Evolutionary conservation across 2,113 vertebrate species (phyloP), one percentile per base, ranked within the genome.

Genomic region (Gulo gulo): DNA sequence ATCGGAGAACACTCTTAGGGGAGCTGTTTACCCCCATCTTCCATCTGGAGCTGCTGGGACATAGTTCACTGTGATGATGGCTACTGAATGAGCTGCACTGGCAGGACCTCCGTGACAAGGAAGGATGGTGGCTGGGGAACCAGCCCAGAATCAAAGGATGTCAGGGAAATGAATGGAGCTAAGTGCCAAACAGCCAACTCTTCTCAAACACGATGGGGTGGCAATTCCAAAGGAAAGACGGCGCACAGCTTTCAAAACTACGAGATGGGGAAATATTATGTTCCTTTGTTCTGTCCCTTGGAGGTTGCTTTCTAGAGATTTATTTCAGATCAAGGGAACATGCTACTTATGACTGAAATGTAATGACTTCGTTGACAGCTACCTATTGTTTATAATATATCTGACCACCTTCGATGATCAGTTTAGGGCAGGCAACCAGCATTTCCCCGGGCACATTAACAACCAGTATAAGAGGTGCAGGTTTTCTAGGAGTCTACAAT

Each of bases 11-110:
- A 95, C 81, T 98, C 98, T 98, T 97, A 86, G 97, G 98, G 97
- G 98, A 99, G 92, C 98, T 96, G 93, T 98, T 98, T 98, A 95
- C 98, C 93, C 88, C 94, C 98, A 87, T 96, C 93, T 98, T 98
- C 98, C 99, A 98, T 99, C 99, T 99, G 99, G 98, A 99, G 97
- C 96, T 98, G 93, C 98, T 98, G 97, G 98, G 98, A 98, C 98
- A 85, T 15, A 98, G 95, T 98, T 99, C 96, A 97, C 86, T 81
- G 67, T 7, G 0, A 97, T 98, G 89, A 98, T 93, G 95, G 95
- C 97, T 98, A 94, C 79, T 96, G 97, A 98, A 95, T 98, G 98
- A 98, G 93, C 96, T 88, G 78, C 86, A 88, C 97, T 98, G 98
- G 97, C 98, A 99, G 94, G 92, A 31, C 84, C 97, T 94, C 52